phyloP scores from a whole-genome alignment of 2,888 invertebrate species.

The Charanyca ferruginea region DNA sequence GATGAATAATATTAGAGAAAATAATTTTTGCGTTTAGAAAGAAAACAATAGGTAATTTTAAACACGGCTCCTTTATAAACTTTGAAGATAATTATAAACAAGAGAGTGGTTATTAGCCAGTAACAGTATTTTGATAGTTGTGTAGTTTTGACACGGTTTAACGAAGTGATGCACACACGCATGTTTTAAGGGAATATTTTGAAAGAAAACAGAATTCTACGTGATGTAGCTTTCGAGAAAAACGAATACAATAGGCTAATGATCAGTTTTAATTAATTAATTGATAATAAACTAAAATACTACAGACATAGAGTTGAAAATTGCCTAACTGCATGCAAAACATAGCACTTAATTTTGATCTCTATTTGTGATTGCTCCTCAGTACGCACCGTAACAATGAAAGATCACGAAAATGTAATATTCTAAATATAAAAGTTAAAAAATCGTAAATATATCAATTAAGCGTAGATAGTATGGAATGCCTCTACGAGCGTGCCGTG shows the following conservation, averaged over 20 bases:
- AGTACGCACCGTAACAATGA: no score
- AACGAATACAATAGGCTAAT: neutral
- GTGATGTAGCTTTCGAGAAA: neutral
- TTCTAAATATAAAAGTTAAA: no score
- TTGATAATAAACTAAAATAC: neutral
- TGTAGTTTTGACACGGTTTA: slow-evolving; percentile 30
- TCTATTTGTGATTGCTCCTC: no score
- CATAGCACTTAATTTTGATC: no score
- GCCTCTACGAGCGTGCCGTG: no score
- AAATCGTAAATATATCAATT: no score
- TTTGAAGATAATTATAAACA: slow-evolving; percentile 55
- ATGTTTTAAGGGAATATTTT: neutral
- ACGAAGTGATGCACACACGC: neutral
- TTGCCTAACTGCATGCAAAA: no score
- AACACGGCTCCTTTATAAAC: slow-evolving; percentile 45
- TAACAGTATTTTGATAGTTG: slow-evolving; percentile 46
- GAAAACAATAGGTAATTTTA: slow-evolving; percentile 73
- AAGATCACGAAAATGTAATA: no score
- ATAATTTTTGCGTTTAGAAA: slow-evolving; percentile 46
- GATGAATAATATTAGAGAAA: slow-evolving; percentile 47
- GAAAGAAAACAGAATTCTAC: no score
- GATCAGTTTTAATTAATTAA: no score
- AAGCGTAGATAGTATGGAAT: no score
- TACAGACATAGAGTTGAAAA: no score
- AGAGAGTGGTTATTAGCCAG: slow-evolving; percentile 22